Evolutionary conservation across 2,113 vertebrate genomes (phyloP), one percentile per base, ranked within the genome.

Genomic region (Hemichromis elongatus): DNA sequence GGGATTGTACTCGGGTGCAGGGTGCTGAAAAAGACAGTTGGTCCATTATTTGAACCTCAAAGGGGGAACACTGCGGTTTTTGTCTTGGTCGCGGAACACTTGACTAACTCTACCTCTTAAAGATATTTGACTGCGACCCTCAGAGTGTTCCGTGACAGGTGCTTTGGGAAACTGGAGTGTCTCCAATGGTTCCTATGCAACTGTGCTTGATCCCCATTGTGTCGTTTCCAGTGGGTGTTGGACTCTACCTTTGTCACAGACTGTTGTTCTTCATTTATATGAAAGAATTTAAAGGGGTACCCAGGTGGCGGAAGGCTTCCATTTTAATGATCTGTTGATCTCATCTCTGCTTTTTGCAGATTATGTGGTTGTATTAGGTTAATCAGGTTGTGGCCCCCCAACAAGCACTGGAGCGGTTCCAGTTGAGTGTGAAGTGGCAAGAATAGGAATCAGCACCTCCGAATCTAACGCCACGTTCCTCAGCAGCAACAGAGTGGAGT

Each of bases 1-100:
- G 16, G 3, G 16, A 0, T 6, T 33, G 57, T 59, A 59, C 16
- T 19, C 2, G n/a, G n/a, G n/a, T n/a, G 56, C 56, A 1, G 28
- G 9, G 0, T 59, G 56, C n/a, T n/a, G n/a, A n/a, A n/a, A n/a
- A n/a, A n/a, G n/a, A n/a, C 56, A 4, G 56, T 2, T 33, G 28
- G 56, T 59, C 56, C 56, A 33, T 66, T 5, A 9, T 14, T 59
- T 12, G 59, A n/a, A 37, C 56, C 28, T 59, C 6, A 37, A 2
- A 37, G 10, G 19, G 13, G 33, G 33, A 10, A 21, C 59, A 66
- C 37, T 13, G 57, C 0, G 19, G 10, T 5, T 63, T 63, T 63
- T 2, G 16, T 19, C 56, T 33, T 33, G 9, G 56, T 61, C 2
- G 57, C 9, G 1, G 0, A 59, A 33, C 9, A 59, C 57, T 6